phyloP scores from a whole-genome alignment of 2,113 vertebrate species.

The Gorsachius goisagi region DNA sequence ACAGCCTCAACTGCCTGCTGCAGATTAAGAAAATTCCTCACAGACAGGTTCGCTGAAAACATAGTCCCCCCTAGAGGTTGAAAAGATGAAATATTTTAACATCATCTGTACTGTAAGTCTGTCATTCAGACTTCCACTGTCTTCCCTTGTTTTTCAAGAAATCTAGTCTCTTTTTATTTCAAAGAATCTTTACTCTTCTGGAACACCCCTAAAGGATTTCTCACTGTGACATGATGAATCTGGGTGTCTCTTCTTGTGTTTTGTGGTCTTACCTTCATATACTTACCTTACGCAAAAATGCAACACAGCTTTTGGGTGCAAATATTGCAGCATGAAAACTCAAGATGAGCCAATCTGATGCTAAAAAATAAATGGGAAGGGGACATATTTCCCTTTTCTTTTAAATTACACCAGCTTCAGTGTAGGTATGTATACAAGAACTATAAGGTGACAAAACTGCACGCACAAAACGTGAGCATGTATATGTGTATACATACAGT shows the following conservation, averaged over 20 bases:
- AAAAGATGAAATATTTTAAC: conserved; percentile 55
- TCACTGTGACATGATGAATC: not conserved
- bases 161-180: not conserved
- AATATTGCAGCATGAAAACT: not conserved
- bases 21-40: not conserved
- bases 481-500: not conserved
- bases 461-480: not conserved
- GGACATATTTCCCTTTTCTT: not conserved
- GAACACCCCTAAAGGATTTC: not conserved
- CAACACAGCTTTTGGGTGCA: not conserved
- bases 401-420: not conserved
- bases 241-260: not conserved
- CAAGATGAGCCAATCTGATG: not conserved
- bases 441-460: not conserved
- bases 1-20: not conserved
- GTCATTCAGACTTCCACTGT: not conserved
- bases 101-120: not conserved
- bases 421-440: not conserved
- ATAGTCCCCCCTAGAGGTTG: conserved; percentile 78
- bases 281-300: not conserved
- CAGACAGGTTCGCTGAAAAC: conserved; percentile 68
- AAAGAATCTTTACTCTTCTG: not conserved
- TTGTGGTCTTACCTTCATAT: not conserved
- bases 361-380: not conserved
- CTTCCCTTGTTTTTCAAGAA: not conserved